Evolutionary conservation across 2,797 vertebrate species (phyloP), one percentile per base, ranked within the genome.

Genomic region (Channallabes apus): DNA sequence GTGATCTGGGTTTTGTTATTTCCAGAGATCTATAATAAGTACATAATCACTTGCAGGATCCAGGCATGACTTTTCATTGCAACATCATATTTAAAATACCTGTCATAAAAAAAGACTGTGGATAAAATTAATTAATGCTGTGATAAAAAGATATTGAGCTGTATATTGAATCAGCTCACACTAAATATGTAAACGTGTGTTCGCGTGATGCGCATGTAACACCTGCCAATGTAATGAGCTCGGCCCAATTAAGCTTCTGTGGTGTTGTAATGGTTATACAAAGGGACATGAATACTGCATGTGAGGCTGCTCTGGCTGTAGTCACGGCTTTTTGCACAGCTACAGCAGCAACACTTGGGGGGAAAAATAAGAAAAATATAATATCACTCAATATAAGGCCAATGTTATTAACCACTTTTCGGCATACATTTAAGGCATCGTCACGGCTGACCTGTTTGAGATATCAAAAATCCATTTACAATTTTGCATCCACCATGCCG

Each of bases 161-260:
- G 27, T 59, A 58, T 38, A 41, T 14, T 62, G 29, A 38, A 22
- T 56, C 20, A 81, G 32, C 83, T 46, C 78, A 15, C 20, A 56
- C 14, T 29, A 76, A 56, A 76, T 59, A 22, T 54, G 51, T 65
- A 79, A 79, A 29, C 61, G 17, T 56, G 4, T 59, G 51, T 38
- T 76, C 1, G 29, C 22, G 8, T 84, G 27, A 61, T 68, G 35
- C 59, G 65, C 72, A 54, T 54, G 12, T 54, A 54, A 1, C 51
- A 54, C 51, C 51, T 54, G 51, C 51, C 51, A 12, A 14, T 54
- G 51, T 54, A 54, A 67, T 38, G 51, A 38, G 76, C 65, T 71
- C 82, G 69, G 56, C 80, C 85, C 76, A 82, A 71, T 67, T 82
- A 61, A 41, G 80, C 35, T 65, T 82, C 83, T 46, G 71, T 81